These are phyloP conservation scores for Sitta carolinensis DNA, from an alignment of 2,797 vertebrate genomes.

Conservation along the genomic window DNA sequence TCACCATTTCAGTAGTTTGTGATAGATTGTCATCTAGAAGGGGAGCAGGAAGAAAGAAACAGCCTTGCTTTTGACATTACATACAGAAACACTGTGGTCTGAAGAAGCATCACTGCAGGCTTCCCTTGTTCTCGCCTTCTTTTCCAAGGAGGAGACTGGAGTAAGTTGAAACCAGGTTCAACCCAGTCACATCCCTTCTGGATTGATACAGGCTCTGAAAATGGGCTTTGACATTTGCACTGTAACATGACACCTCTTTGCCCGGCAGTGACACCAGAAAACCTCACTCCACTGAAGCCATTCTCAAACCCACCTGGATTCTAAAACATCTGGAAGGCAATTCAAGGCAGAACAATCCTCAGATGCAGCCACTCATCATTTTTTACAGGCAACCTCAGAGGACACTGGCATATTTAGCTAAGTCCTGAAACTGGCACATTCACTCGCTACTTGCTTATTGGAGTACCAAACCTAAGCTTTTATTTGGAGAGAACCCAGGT, in stretches of 20 bases:
- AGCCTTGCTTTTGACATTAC: background rate
- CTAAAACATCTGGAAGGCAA: background rate
- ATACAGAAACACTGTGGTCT: background rate
- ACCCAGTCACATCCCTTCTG: background rate
- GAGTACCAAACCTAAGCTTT: background rate
- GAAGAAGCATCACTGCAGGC: background rate
- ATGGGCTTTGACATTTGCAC: background rate
- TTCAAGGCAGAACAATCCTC: background rate
- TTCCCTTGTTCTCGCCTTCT: background rate
- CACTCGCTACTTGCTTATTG: background rate
- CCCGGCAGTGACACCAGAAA: background rate
- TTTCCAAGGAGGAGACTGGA: background rate
- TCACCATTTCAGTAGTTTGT: background rate
- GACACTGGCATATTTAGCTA: background rate
- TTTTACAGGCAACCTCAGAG: background rate
- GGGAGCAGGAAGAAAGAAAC: background rate
- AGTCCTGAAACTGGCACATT: background rate
- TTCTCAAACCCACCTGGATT: accelerated
- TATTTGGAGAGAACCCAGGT: background rate
- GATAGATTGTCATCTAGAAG: background rate
- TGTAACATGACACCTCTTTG: background rate
- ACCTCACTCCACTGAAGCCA: background rate
- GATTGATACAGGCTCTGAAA: background rate
- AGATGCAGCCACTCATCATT: background rate
- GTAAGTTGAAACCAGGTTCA: background rate